Evolutionary conservation across 2,113 vertebrate genomes (phyloP).

Genomic region (Choloepus hoffmanni): DNA sequence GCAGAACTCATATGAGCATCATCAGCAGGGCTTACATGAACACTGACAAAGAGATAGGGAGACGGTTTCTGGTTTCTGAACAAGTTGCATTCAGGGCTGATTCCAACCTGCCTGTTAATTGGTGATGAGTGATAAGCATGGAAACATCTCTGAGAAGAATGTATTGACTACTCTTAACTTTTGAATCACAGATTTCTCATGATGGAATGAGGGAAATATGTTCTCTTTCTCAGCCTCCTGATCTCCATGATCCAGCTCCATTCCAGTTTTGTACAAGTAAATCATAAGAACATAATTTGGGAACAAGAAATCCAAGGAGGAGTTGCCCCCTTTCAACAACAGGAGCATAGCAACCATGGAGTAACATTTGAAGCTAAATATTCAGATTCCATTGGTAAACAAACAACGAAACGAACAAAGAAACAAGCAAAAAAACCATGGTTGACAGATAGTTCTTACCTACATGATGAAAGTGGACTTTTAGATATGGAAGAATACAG

Average conservation of each 20-base stretch:
- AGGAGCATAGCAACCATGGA: neutral
- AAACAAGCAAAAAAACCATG: neutral
- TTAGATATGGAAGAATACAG: neutral
- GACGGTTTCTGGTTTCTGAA: neutral
- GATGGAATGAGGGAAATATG: neutral
- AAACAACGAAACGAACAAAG: neutral
- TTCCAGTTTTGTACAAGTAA: neutral
- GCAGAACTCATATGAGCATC: neutral
- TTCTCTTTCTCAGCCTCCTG: neutral
- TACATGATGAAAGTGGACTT: neutral
- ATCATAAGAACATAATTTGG: neutral
- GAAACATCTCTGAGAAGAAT: neutral
- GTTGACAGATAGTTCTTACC: neutral
- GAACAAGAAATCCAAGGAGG: neutral
- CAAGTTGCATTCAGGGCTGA: neutral
- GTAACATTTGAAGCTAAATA: neutral
- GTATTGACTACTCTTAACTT: neutral
- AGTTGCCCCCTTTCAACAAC: neutral
- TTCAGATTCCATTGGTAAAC: neutral
- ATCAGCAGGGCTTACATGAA: rapidly evolving
- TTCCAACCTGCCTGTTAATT: neutral
- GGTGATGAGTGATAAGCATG: neutral
- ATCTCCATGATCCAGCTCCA: neutral
- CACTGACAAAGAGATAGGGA: neutral
- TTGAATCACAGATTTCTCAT: neutral